Base-by-base conservation (phyloP, 2,113 vertebrate species). In the Mirza zaza region DNA sequence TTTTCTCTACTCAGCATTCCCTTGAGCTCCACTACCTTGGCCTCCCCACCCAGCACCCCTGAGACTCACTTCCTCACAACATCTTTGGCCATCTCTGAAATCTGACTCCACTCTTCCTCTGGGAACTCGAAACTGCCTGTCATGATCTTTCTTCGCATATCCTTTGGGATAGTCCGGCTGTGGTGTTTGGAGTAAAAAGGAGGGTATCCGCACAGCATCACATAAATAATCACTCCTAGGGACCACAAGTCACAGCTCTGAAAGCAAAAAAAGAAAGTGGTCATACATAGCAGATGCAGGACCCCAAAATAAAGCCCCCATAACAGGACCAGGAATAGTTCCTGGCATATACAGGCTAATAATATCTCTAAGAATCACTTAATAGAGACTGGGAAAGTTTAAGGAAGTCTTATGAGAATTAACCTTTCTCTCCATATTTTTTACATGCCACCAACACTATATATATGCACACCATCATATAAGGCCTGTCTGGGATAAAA, bases 201-300 rank as follows among this genome's bases (percentile, higher is more conserved):
- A 92, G 99, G 99, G 80, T 99, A 99, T 90, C 99, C 99, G 5
- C 99, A 99, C 95, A 99, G 98, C 99, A 99, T 99, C 98, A 99
- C 99, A 29, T 99, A 99, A 98, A 99, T 99, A 80, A 99, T 99
- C 97, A 99, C 99, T 32, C 99, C 99, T 71, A 99, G 98, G 90
- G 99, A 99, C 99, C 99, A 99, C 97, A 99, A 98, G 98, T 99
- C 99, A 99, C 99, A 99, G 99, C 99, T 99, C 99, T 99, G 98
- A 92, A 98, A 98, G 91, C 92, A 98, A 98, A 97, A 97, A 75
- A 82, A 77, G 83, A 94, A 97, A 94, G 97, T 0, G 7, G 80
- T 97, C 95, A 97, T 81, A 96, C 85, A 92, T 25, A 94, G 85
- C 9, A 20, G 61, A 73, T 52, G 90, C 2, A 92, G 52, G 50